Conservation (phyloP, 1,140 invertebrate genomes). For the Tetragnatha versicolor region DNA sequence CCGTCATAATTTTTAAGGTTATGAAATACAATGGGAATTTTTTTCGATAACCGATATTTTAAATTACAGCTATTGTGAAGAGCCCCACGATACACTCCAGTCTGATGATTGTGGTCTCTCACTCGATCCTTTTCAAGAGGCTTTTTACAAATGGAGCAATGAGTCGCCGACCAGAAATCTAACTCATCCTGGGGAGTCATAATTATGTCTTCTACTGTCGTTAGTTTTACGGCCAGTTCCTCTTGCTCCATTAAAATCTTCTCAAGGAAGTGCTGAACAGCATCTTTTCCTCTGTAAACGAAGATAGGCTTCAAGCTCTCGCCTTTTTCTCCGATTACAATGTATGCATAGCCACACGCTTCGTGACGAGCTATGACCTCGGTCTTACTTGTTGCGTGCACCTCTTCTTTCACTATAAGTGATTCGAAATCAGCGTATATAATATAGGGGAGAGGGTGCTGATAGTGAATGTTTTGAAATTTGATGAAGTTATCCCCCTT, state of each 20-base stretch:
- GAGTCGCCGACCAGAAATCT: background rate
- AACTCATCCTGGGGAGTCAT: background rate
- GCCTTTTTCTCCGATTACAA: background rate
- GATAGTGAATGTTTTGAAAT: background rate
- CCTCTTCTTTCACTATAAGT: background rate
- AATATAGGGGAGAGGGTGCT: background rate
- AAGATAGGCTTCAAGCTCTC: background rate
- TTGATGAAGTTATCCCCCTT: background rate
- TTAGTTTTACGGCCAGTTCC: background rate
- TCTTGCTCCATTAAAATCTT: background rate
- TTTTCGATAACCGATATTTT: background rate
- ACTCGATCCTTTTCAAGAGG: background rate
- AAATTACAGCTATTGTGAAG: background rate
- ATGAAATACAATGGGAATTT: conserved; percentile 20
- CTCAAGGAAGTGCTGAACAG: background rate
- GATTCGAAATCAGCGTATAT: conserved; percentile 3
- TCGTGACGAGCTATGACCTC: background rate
- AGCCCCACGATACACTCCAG: conserved; percentile 9
- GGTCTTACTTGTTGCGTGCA: background rate
- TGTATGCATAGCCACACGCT: conserved; percentile 12
- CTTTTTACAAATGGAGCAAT: background rate
- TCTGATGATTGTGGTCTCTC: conserved; percentile 11
- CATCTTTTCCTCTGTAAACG: background rate
- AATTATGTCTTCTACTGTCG: background rate
- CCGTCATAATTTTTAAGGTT: conserved; percentile 6